Evolutionary conservation across 1,140 invertebrate genomes (phyloP).

Genomic region (Berghia stephanieae): DNA sequence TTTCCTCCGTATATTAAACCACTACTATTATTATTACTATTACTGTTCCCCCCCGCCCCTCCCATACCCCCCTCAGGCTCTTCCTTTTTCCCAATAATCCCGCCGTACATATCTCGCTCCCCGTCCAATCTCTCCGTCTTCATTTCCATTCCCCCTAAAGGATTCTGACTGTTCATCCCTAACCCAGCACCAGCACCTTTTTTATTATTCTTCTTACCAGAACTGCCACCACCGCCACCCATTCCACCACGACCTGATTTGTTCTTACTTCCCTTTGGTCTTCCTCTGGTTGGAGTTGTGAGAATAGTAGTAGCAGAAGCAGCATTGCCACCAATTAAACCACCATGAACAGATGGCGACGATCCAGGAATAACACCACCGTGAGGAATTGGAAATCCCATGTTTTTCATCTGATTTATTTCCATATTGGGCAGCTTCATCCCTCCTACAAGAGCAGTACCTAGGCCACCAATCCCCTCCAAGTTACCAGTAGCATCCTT

Average conservation of each 20-base stretch:
- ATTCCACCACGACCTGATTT: too few relatives aligned
- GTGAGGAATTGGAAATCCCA: constrained; percentile 25
- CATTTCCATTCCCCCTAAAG: constrained; percentile 27
- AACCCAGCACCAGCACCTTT: constrained; percentile 15
- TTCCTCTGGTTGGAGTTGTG: constrained; percentile 16
- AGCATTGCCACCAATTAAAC: background rate
- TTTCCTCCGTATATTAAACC: constrained; percentile 14
- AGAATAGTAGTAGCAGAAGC: constrained; percentile 17
- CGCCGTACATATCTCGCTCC: constrained; percentile 27
- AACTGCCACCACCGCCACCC: background rate
- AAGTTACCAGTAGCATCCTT: constrained; percentile 8
- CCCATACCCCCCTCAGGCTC: too few relatives aligned
- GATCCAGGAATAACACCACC: background rate
- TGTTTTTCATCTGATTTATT: too few relatives aligned
- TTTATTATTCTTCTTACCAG: constrained; percentile 25
- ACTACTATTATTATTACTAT: constrained; percentile 3
- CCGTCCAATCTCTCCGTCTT: constrained; percentile 25
- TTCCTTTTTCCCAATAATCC: too few relatives aligned
- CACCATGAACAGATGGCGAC: too few relatives aligned
- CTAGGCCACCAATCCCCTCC: constrained; percentile 8
- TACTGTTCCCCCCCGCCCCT: constrained; percentile 11
- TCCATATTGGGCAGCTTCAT: too few relatives aligned
- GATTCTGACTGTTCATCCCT: too few relatives aligned
- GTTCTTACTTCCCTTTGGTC: constrained; percentile 28
- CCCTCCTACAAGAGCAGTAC: constrained; percentile 10